These are phyloP conservation scores for Microctenopoma lineatum DNA, from an alignment of 2,797 vertebrate species.

Conservation along the genomic window DNA sequence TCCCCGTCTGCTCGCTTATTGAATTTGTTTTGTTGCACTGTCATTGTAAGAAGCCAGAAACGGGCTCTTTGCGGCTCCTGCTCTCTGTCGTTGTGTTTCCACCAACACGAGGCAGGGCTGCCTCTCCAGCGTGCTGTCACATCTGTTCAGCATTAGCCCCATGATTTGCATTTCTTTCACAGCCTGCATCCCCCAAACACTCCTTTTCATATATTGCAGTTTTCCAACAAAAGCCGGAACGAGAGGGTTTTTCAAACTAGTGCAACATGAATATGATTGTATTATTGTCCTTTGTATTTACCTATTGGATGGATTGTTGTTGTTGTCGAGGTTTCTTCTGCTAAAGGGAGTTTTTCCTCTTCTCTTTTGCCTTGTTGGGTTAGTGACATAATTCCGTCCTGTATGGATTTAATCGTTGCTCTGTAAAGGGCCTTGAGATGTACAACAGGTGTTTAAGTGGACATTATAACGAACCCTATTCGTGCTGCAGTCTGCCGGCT, in stretches of 20 bases:
- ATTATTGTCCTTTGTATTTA: no score
- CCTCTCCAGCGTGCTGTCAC: constrained; percentile 53
- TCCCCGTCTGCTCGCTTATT: constrained; percentile 1
- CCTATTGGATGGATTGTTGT: not conserved
- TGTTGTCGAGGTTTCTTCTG: no score
- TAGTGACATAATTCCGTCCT: no score
- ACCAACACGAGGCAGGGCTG: constrained; percentile 22
- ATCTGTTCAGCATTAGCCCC: constrained; percentile 76
- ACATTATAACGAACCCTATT: constrained; percentile 5
- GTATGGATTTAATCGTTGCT: no score
- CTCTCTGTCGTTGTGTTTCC: constrained; percentile 45
- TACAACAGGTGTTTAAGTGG: constrained; percentile 9
- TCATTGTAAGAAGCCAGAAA: constrained; percentile 60
- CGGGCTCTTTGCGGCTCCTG: constrained; percentile 30
- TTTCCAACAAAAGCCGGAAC: no score
- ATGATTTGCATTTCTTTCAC: constrained; percentile 72
- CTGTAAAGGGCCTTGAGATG: not conserved
- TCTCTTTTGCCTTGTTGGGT: no score
- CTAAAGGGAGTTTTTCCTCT: no score
- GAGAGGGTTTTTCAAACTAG: not conserved
- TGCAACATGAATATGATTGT: not conserved
- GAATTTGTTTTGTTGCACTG: constrained; percentile 39
- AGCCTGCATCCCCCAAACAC: constrained; percentile 12
- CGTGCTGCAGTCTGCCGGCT: constrained; percentile 23
- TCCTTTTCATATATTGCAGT: no score